Conservation (phyloP, 2,113 vertebrate genomes). For the Egretta garzetta region DNA sequence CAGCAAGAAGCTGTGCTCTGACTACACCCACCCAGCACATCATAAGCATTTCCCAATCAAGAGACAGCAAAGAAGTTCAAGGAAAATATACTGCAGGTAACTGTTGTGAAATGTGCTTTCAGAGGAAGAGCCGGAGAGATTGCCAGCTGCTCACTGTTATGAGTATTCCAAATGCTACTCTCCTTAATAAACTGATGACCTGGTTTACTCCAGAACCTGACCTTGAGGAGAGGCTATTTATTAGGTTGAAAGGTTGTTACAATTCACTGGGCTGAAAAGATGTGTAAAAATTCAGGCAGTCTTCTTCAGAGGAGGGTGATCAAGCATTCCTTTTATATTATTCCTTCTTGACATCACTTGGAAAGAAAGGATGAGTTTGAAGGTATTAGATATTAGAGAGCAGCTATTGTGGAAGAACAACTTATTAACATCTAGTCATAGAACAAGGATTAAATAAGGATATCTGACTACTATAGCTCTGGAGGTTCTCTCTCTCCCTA, state of each 20-base stretch:
- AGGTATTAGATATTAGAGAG: background rate
- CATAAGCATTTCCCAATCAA: background rate
- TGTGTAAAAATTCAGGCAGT: background rate
- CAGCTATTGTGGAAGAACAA: background rate
- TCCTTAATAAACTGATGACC: background rate
- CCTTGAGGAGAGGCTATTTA: background rate
- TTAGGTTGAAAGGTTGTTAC: background rate
- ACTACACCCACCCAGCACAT: background rate
- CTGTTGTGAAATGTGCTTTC: background rate
- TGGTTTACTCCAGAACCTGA: background rate
- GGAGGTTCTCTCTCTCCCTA: background rate
- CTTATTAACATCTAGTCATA: background rate
- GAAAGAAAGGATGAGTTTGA: background rate
- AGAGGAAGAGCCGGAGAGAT: background rate
- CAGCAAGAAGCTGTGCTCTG: background rate
- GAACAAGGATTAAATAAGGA: background rate
- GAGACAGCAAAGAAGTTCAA: background rate
- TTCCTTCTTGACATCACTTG: background rate
- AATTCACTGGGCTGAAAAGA: background rate
- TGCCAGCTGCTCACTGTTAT: background rate
- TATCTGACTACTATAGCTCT: background rate
- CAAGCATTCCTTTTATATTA: background rate
- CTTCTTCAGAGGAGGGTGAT: background rate
- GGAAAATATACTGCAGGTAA: background rate
- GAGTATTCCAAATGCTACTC: background rate